A percentile compares a stretch with the other conserved stretches of the same genome.
Conservation (phyloP, 2,113 vertebrate genomes). For the Rana temporaria region DNA sequence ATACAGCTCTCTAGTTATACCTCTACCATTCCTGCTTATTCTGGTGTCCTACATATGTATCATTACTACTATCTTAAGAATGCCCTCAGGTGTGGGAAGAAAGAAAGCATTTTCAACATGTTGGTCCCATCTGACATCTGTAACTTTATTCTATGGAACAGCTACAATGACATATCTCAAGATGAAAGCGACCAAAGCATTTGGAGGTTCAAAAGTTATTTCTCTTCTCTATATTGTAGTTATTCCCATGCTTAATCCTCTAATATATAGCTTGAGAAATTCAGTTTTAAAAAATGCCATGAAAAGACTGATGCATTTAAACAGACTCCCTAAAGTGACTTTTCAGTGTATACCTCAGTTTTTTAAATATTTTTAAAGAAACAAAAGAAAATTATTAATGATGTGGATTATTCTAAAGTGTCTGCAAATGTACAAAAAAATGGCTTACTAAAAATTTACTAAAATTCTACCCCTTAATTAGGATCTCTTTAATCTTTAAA, state of each 20-base stretch:
- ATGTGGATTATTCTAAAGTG: too few relatives aligned
- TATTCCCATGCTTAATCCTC: constrained; percentile 30
- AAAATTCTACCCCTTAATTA: too few relatives aligned
- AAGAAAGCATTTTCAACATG: constrained; percentile 66
- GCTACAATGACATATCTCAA: constrained; percentile 34
- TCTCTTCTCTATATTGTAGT: constrained; percentile 24
- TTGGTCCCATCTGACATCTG: constrained; percentile 57
- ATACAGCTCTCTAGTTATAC: constrained; percentile 59
- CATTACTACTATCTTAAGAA: constrained; percentile 49
- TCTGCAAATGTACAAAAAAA: too few relatives aligned
- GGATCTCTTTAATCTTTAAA: too few relatives aligned
- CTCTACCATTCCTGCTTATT: constrained; percentile 60
- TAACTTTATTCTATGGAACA: constrained; percentile 50
- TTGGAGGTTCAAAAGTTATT: neutral
- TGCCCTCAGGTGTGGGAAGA: constrained; percentile 35
- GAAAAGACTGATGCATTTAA: too few relatives aligned
- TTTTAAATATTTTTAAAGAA: too few relatives aligned
- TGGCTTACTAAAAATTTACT: too few relatives aligned
- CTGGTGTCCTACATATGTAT: constrained; percentile 60
- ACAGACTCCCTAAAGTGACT: too few relatives aligned
- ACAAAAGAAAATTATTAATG: too few relatives aligned
- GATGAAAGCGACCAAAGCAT: constrained; percentile 19
- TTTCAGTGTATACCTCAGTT: too few relatives aligned
- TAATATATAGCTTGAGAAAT: constrained; percentile 48
- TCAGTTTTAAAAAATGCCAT: constrained; percentile 26